Conservation (phyloP, 1,140 invertebrate species). For the Pseudomyrmex pallidus region DNA sequence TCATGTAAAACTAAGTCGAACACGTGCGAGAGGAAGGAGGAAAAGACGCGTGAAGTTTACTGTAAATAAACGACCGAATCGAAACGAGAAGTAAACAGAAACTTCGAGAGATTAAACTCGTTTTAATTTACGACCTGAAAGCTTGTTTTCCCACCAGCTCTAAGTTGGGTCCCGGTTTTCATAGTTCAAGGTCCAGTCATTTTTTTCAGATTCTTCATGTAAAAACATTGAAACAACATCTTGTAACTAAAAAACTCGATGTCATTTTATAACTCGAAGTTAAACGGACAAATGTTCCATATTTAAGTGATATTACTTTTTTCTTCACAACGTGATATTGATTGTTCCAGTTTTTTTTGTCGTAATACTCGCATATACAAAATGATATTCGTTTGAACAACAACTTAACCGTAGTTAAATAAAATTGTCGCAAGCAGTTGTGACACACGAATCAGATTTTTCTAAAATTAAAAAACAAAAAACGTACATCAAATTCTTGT, state of each 20-base stretch:
- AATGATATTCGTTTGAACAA: neutral
- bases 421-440: neutral
- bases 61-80: neutral
- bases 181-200: neutral
- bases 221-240: neutral
- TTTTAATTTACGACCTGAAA: constrained; percentile 8
- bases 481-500: too few relatives aligned
- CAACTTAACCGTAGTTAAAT: neutral
- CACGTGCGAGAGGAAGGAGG: too few relatives aligned
- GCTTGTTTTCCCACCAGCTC: neutral
- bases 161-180: neutral
- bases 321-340: neutral
- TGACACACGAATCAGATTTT: too few relatives aligned
- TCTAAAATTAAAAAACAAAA: too few relatives aligned
- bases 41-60: neutral
- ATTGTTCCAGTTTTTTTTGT: constrained; percentile 9
- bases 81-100: neutral
- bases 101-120: neutral
- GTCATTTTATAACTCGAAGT: constrained; percentile 11
- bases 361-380: neutral
- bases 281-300: neutral
- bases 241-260: constrained; percentile 19
- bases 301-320: constrained; percentile 1
- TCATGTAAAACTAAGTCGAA: too few relatives aligned
- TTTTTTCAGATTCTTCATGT: neutral